Conservation (phyloP, 2,888 invertebrate genomes). For the Lacanobia oleracea region DNA sequence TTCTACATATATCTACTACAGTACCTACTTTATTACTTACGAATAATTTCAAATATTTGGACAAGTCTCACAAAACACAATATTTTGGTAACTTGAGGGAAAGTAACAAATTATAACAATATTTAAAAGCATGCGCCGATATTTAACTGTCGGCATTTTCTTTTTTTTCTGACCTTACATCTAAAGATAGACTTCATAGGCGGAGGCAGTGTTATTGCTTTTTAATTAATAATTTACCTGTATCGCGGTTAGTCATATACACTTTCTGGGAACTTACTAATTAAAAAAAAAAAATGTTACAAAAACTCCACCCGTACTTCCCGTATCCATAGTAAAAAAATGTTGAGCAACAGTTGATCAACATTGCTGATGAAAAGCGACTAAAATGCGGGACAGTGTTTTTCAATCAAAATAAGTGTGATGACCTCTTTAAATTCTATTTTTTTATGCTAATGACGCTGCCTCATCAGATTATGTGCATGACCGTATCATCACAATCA, state of each 20-base stretch:
- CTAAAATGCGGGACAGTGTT: too few species aligned
- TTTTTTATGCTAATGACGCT: constrained; percentile 48
- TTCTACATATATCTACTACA: not conserved
- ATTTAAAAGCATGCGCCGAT: constrained; percentile 58
- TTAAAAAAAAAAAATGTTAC: too few species aligned
- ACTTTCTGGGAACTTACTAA: too few species aligned
- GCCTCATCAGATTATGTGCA: constrained; percentile 72
- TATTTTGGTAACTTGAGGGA: constrained; percentile 22
- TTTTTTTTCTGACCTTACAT: constrained; percentile 59
- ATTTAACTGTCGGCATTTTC: constrained; percentile 48
- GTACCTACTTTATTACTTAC: not conserved
- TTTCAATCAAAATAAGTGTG: too few species aligned
- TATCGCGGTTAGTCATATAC: too few species aligned
- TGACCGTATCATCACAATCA: constrained; percentile 78
- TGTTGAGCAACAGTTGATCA: too few species aligned
- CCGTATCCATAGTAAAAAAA: too few species aligned
- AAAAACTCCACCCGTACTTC: too few species aligned
- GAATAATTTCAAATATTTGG: constrained; percentile 6
- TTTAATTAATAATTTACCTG: not conserved
- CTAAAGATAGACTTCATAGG: constrained; percentile 49
- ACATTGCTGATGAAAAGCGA: too few species aligned
- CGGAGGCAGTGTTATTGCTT: constrained; percentile 47
- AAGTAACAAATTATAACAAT: constrained; percentile 32
- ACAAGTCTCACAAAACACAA: constrained; percentile 44
- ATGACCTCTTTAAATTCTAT: not conserved